Base-by-base conservation (phyloP, 2,797 vertebrate species). In the Bradypus variegatus region DNA sequence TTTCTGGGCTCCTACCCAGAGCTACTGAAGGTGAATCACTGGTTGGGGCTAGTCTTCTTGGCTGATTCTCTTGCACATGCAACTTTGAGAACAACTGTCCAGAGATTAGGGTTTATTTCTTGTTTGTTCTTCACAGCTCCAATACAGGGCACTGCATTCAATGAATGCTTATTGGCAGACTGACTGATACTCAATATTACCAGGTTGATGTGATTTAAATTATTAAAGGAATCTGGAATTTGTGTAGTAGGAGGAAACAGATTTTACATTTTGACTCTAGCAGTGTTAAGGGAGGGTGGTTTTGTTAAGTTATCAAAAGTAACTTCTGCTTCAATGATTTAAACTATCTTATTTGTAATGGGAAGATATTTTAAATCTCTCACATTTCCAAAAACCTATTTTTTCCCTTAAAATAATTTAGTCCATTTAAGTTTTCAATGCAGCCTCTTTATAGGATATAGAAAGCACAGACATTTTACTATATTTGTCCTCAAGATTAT, bases 321-420 rank as follows among this genome's bases (percentile, higher is more conserved):
- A 41, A 70, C 67, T 77, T 31, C 55, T 45, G 12, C 13, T 60
- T 75, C 19, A 58, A 62, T 75, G 55, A 48, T 62, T 38, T 75
- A 77, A 64, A 72, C 16, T 82, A 76, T 31, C 38, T 58, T 78
- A 18, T 91, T 86, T 69, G 50, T 72, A 33, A 58, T 10, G 3
- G 38, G 53, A 92, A 77, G 77, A 72, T 73, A 80, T 29, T 69
- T 88, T 90, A 86, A 38, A 84, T 38, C 10, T 65, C n/a, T 87
- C 31, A 27, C 25, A 23, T 60, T 87, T 87, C 72, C 41, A 25
- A 79, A 69, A 73, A 82, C 25, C 31, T 80, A 48, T 50, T 45
- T 86, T 89, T 80, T 53, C 67, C 50, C 70, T 91, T 72, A 58
- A 88, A 91, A 80, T 78, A 91, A 77, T 80, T 79, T 38, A 58